Percentiles rank a stretch among this genome's conserved stretches.
Evolutionary conservation across 2,113 vertebrate genomes (phyloP).

Genomic region (Chauna torquata): DNA sequence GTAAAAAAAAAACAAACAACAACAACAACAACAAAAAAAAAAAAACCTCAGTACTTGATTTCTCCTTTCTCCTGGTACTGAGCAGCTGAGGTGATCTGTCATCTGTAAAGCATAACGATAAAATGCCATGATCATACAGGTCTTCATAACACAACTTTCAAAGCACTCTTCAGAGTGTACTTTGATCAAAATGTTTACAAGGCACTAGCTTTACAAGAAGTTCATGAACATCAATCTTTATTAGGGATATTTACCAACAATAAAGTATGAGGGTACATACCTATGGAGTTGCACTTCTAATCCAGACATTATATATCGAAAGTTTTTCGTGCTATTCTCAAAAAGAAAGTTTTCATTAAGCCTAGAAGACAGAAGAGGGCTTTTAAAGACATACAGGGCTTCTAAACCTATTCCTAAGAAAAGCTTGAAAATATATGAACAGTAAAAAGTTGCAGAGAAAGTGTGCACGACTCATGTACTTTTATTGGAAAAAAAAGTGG

Average conservation of each 20-base stretch:
- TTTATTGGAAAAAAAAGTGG: not conserved
- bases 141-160: conserved; percentile 31
- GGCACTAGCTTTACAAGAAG: not conserved
- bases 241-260: not conserved
- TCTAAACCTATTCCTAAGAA: not conserved
- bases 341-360: not conserved
- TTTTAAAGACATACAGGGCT: not conserved
- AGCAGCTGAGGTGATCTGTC: conserved; percentile 30
- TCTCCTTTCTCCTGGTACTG: not conserved
- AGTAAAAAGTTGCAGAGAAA: not conserved
- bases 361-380: not conserved
- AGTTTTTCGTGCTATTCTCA: not conserved
- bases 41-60: not conserved
- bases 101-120: not conserved
- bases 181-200: conserved; percentile 38
- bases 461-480: rapidly evolving
- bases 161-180: not conserved
- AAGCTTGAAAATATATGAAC: not conserved
- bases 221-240: conserved; percentile 10
- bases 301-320: rapidly evolving
- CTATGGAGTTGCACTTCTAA: not conserved
- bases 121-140: not conserved
- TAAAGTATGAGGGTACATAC: not conserved
- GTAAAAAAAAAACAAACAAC: not conserved
- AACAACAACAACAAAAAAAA: too few relatives aligned